Percentiles rank a stretch among this genome's conserved stretches.
Conservation (phyloP, 2,888 invertebrate species). For the Suillia variegata region DNA sequence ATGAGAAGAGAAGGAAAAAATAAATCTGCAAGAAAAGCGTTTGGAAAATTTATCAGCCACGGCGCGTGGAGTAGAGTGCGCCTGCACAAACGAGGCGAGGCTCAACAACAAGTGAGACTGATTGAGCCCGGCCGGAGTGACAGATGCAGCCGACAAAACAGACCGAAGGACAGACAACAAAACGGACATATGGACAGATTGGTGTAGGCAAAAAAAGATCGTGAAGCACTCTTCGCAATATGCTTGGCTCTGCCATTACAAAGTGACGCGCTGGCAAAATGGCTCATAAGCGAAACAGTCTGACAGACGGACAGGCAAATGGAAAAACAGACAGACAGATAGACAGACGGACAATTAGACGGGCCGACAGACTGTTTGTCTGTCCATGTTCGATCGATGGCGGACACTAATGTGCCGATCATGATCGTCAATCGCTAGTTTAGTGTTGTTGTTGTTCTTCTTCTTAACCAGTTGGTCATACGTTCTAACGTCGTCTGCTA, state of each 20-base stretch:
- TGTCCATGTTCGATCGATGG: constrained; percentile 47
- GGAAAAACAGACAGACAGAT: no score
- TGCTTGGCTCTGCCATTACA: neutral
- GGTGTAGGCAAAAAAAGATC: no score
- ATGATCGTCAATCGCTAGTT: constrained; percentile 51
- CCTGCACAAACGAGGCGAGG: no score
- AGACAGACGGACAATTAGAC: no score
- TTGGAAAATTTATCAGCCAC: no score
- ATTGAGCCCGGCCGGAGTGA: neutral
- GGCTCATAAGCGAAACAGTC: neutral
- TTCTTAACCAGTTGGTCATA: no score
- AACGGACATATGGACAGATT: no score
- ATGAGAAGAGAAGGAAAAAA: no score
- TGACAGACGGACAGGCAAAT: neutral
- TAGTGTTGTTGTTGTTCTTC: no score
- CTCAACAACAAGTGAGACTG: neutral
- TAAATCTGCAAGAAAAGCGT: no score
- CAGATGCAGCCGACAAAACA: neutral
- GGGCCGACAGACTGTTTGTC: constrained; percentile 13
- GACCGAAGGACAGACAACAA: neutral
- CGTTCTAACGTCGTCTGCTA: no score
- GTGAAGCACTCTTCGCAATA: neutral
- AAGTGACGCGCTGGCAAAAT: neutral
- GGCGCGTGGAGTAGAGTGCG: neutral
- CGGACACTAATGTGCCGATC: constrained; percentile 54